Evolutionary conservation across 2,888 invertebrate species (phyloP).

Genomic region (Drosophila seclusa): DNA sequence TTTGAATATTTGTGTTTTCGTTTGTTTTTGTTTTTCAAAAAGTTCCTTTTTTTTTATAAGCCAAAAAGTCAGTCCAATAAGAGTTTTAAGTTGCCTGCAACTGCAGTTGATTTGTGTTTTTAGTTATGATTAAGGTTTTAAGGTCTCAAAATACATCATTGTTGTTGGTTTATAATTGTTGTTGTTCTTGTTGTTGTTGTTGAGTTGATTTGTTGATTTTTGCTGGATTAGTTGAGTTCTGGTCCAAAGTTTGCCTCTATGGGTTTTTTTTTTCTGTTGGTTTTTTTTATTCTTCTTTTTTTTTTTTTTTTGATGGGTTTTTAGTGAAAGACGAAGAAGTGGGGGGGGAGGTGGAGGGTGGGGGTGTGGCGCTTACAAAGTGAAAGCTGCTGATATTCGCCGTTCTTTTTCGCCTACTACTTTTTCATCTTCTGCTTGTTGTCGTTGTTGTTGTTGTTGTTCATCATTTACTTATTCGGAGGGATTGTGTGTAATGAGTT

Average conservation of each 20-base stretch:
- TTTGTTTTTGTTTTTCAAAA: constrained; percentile 63
- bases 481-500: constrained; percentile 75
- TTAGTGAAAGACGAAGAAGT: constrained; percentile 34
- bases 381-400: constrained; percentile 26
- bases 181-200: constrained; percentile 29
- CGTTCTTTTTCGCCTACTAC: constrained; percentile 27
- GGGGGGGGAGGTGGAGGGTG: constrained; percentile 4
- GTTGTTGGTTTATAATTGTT: constrained; percentile 46
- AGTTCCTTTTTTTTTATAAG: constrained; percentile 77
- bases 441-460: constrained; percentile 32
- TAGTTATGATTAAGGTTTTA: constrained; percentile 43
- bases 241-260: constrained; percentile 80
- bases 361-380: constrained; percentile 15
- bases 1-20: constrained; percentile 71
- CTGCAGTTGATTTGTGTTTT: constrained; percentile 80
- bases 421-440: constrained; percentile 31
- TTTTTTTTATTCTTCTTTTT: constrained; percentile 10
- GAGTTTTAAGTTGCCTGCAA: constrained; percentile 82
- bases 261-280: constrained; percentile 41
- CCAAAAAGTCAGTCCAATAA: constrained; percentile 82
- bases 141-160: constrained; percentile 69
- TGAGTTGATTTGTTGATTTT: constrained; percentile 62
- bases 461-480: constrained; percentile 69
- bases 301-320: constrained; percentile 31
- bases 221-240: constrained; percentile 72